Percentiles rank a stretch among this genome's conserved stretches.
These are phyloP conservation scores for Glyphotaelius pellucidus DNA, from an alignment of 2,888 invertebrate species.

Conservation along the genomic window DNA sequence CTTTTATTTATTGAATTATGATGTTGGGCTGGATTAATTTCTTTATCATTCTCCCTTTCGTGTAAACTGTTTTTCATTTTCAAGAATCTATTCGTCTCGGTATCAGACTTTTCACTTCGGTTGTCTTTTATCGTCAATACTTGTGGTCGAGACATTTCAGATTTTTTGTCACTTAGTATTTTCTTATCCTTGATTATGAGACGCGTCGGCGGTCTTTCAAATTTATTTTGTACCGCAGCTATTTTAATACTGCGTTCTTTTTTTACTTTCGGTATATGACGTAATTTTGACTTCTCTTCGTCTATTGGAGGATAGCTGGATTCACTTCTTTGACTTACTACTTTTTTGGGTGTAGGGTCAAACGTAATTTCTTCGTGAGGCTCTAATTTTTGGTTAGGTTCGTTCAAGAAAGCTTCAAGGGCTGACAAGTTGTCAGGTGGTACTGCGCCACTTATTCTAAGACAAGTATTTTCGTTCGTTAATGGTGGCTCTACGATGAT, in stretches of 20 bases:
- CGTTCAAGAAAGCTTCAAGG: constrained; percentile 26
- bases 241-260: constrained; percentile 72
- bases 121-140: constrained; percentile 80
- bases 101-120: constrained; percentile 67
- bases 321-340: constrained; percentile 30
- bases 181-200: constrained; percentile 74
- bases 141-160: constrained; percentile 80
- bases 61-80: constrained; percentile 67
- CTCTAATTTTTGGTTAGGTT: neutral
- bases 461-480: constrained; percentile 48
- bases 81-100: constrained; percentile 67
- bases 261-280: constrained; percentile 68
- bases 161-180: constrained; percentile 67
- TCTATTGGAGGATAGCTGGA: constrained; percentile 57
- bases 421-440: constrained; percentile 14
- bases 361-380: neutral
- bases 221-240: constrained; percentile 71
- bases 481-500: constrained; percentile 76
- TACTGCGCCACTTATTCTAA: constrained; percentile 3
- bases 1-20: constrained; percentile 56
- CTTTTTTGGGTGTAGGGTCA: neutral
- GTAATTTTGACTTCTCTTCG: neutral
- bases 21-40: constrained; percentile 65
- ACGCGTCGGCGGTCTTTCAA: constrained; percentile 73
- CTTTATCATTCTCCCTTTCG: constrained; percentile 68